Percentiles rank a stretch among this genome's conserved stretches.
Evolutionary conservation across 2,797 vertebrate species (phyloP).

Genomic region (Cuculus canorus): DNA sequence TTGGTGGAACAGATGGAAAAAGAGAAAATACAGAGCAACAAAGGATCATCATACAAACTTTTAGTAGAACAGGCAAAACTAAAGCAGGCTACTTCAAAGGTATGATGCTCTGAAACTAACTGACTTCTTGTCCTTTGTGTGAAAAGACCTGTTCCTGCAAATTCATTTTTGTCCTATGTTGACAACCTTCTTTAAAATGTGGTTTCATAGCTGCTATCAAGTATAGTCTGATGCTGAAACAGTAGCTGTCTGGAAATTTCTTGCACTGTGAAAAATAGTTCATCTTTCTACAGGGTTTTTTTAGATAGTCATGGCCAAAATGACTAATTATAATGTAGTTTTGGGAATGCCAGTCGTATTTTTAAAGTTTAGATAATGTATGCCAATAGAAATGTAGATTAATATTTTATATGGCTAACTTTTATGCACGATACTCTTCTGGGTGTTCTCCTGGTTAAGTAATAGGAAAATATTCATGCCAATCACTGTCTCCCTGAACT

Average conservation of each 20-base stretch:
- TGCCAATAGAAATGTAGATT: not conserved
- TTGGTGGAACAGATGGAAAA: slow-evolving; percentile 99
- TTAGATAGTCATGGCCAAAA: not conserved
- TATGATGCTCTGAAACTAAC: slow-evolving; percentile 74
- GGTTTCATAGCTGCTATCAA: slow-evolving; percentile 23
- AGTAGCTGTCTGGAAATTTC: not conserved
- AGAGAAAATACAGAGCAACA: slow-evolving; percentile 99
- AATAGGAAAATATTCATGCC: not conserved
- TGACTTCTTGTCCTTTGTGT: slow-evolving; percentile 53
- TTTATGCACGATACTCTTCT: not conserved
- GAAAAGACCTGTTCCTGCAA: slow-evolving; percentile 61
- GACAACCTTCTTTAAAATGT: slow-evolving; percentile 7
- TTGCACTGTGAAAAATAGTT: not conserved
- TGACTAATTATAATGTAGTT: not conserved
- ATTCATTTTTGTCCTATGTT: slow-evolving; percentile 44
- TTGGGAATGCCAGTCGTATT: not conserved
- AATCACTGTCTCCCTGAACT: not conserved
- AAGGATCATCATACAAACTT: slow-evolving; percentile 98
- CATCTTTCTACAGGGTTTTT: not conserved
- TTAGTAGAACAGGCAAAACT: slow-evolving; percentile 99
- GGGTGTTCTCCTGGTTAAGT: not conserved
- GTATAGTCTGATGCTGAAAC: slow-evolving; percentile 3
- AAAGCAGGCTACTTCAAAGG: slow-evolving; percentile 99
- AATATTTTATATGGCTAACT: not conserved
- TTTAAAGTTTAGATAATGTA: not conserved